Evolutionary conservation across 2,797 vertebrate species (phyloP), one percentile per base, ranked within the genome.

Genomic region (Macrochelys suwanniensis): DNA sequence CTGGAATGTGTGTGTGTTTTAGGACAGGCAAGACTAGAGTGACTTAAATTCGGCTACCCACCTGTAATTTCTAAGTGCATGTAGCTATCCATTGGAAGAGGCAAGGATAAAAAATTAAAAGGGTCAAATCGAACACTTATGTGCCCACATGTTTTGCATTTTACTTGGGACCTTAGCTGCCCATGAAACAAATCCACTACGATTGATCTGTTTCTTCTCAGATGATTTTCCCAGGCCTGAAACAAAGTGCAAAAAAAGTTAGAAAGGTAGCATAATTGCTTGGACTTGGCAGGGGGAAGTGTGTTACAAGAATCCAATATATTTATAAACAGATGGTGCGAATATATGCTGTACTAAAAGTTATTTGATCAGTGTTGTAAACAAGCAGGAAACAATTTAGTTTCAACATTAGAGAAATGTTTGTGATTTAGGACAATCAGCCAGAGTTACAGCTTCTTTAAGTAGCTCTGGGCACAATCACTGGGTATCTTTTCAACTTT

Each of bases 21-120:
- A 80, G 17, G 50, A 74, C 9, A 31, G 16, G 11, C 19, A 80
- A 25, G 5, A 23, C 68, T 11, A 56, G 7, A 76, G 4, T 13
- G 28, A 84, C 53, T 45, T 61, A 54, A 76, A 89, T 19, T 79
- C 8, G 85, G 56, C 4, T 5, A 97, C 98, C 97, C 91, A 99
- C 99, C 99, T 94, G 99, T 99, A 96, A 99, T 99, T 98, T 99
- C 99, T 97, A 99, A 98, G 94, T 99, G 99, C 99, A 99, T 99
- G 95, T 99, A 99, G 98, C 99, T 99, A 97, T 99, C 99, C 99
- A 99, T 99, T 92, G 99, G 99, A 87, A 99, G 98, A 56, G 99
- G 99, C 88, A 99, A 98, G 17, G 99, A 99, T 89, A 99, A 98
- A 98, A 99, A 99, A 98, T 99, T 99, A 97, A 99, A 99, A 88